Conservation (phyloP, 2,113 vertebrate species). For the Trogon melanurus region DNA sequence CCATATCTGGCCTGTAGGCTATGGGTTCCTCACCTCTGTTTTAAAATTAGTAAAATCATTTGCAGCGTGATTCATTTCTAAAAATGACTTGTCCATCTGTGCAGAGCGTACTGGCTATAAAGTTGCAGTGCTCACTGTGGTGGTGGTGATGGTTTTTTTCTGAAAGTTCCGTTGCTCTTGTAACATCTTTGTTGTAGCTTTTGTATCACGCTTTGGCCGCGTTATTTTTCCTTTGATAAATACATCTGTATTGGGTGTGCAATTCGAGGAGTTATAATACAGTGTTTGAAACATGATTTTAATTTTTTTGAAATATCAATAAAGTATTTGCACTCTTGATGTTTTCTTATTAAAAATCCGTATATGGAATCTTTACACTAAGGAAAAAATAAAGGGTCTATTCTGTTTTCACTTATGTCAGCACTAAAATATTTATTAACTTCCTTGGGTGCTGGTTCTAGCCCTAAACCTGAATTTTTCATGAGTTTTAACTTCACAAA, state of each 20-base stretch:
- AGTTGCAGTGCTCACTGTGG: neutral
- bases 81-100: constrained; percentile 67
- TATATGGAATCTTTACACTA: neutral
- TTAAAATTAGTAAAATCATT: constrained; percentile 67
- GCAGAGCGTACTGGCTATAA: neutral
- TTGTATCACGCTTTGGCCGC: accelerated
- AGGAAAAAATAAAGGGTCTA: neutral
- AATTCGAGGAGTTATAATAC: neutral
- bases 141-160: neutral
- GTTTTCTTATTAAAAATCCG: neutral
- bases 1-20: constrained; percentile 51
- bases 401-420: neutral
- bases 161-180: neutral
- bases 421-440: neutral
- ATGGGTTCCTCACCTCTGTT: constrained; percentile 65
- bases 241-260: neutral
- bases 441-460: neutral
- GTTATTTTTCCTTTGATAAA: neutral
- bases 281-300: neutral
- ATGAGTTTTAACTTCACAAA: neutral
- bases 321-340: neutral
- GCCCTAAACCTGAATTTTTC: neutral
- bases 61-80: constrained; percentile 65
- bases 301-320: neutral
- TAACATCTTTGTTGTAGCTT: neutral